phyloP scores from a whole-genome alignment of 2,888 invertebrate species.

The Tiphia femorata region DNA sequence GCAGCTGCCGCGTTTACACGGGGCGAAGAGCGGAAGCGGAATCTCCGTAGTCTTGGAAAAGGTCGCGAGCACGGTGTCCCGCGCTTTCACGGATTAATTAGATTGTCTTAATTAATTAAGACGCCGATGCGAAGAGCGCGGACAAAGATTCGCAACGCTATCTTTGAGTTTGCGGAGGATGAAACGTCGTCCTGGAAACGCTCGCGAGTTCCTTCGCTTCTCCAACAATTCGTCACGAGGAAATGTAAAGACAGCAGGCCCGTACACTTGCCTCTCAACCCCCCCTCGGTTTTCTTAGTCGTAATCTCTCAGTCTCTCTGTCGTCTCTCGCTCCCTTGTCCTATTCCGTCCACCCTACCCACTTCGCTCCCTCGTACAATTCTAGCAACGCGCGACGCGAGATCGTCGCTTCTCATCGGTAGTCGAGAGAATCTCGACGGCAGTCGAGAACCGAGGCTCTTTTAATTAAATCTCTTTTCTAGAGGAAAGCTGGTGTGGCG shows the following conservation, averaged over 20 bases:
- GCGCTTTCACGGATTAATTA: conserved; percentile 27
- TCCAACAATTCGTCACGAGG: not conserved
- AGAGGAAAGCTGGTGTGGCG: no score
- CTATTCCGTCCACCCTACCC: no score
- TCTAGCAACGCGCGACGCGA: no score
- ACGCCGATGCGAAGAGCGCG: not conserved
- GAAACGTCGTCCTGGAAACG: conserved; percentile 4
- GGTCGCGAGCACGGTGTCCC: not conserved
- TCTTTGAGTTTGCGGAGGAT: not conserved
- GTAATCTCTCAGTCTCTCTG: no score
- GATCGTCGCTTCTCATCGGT: no score
- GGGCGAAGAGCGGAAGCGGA: conserved; percentile 2
- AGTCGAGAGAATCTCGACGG: no score
- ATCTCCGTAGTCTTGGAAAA: not conserved
- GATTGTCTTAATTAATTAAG: conserved; percentile 38
- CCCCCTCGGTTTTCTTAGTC: no score
- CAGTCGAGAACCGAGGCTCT: no score
- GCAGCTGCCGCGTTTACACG: not conserved
- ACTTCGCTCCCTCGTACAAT: no score
- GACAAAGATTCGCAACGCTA: not conserved
- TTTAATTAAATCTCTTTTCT: no score
- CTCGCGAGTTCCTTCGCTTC: not conserved
- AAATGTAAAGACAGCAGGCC: not conserved
- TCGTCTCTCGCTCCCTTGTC: no score
- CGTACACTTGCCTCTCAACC: no score